These are phyloP conservation scores for Drosophila pseudotalamancana DNA, from an alignment of 2,888 invertebrate genomes.

Conservation along the genomic window DNA sequence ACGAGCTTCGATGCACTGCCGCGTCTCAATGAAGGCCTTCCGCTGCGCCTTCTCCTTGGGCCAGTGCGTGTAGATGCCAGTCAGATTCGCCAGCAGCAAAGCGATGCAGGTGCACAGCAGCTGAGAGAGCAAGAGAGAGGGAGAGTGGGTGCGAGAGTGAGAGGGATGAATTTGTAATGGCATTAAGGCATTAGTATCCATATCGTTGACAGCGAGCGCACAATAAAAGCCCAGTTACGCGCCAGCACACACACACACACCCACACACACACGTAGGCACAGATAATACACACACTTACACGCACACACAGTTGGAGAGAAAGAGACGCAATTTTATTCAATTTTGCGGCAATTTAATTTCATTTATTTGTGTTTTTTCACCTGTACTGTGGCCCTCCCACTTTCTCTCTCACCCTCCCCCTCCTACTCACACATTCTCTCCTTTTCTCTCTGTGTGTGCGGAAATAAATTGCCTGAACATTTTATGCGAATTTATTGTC, in stretches of 20 bases:
- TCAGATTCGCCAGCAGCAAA: constrained; percentile 91
- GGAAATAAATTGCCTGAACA: constrained; percentile 15
- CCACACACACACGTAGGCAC: constrained; percentile 4
- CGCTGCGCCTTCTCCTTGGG: constrained; percentile 95
- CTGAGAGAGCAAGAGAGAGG: constrained; percentile 52
- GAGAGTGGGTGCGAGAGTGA: not conserved
- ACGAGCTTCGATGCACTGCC: constrained; percentile 96
- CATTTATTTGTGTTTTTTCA: constrained; percentile 58
- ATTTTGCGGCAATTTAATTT: constrained; percentile 75
- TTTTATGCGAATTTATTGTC: constrained; percentile 48
- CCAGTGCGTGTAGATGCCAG: constrained; percentile 95
- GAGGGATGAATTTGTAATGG: constrained; percentile 15
- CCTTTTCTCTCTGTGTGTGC: constrained; percentile 5
- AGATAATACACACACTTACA: constrained; percentile 1
- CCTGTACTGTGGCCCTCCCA: constrained; percentile 13
- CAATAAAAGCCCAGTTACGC: constrained; percentile 51
- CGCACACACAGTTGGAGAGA: not conserved
- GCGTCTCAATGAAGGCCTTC: constrained; percentile 96
- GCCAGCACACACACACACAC: constrained; percentile 12
- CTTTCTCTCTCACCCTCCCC: not conserved
- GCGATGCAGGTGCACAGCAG: constrained; percentile 86
- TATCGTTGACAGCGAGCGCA: constrained; percentile 15
- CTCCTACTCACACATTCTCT: too few species aligned
- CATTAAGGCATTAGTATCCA: constrained; percentile 27
- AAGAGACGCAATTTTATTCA: constrained; percentile 60